Conservation (phyloP, 2,888 invertebrate species). For the Catocala nupta region DNA sequence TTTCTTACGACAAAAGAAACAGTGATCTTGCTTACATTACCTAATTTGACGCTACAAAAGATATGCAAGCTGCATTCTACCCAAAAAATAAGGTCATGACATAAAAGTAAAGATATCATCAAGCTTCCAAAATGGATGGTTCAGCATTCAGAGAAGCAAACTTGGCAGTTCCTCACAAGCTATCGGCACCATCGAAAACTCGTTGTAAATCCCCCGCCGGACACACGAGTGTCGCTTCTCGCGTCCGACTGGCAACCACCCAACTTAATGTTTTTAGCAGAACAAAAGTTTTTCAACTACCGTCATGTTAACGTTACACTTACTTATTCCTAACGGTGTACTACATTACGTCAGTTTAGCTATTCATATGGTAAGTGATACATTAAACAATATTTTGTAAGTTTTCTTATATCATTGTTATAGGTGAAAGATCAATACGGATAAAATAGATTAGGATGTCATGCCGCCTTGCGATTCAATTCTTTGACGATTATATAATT, state of each 20-base stretch:
- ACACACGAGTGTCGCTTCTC: constrained; percentile 36
- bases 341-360: neutral
- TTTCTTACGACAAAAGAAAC: too few relatives aligned
- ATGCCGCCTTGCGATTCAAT: too few relatives aligned
- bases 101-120: too few relatives aligned
- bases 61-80: too few relatives aligned
- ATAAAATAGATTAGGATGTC: too few relatives aligned
- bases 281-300: constrained; percentile 37
- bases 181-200: constrained; percentile 38
- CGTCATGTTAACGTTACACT: constrained; percentile 4
- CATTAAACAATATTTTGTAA: neutral
- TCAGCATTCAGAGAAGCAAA: constrained; percentile 17
- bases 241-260: constrained; percentile 42
- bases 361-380: neutral
- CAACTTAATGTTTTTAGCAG: constrained; percentile 46
- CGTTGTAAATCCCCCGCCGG: constrained; percentile 41
- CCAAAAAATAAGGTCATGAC: too few relatives aligned
- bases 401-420: too few relatives aligned
- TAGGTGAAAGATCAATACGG: too few relatives aligned
- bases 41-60: too few relatives aligned
- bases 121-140: neutral
- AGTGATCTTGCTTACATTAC: too few relatives aligned
- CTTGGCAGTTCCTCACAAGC: constrained; percentile 32
- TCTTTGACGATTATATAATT: too few relatives aligned
- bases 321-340: neutral